These are phyloP conservation scores for Drosophila aldrichi DNA, from an alignment of 2,888 invertebrate species.

Conservation along the genomic window DNA sequence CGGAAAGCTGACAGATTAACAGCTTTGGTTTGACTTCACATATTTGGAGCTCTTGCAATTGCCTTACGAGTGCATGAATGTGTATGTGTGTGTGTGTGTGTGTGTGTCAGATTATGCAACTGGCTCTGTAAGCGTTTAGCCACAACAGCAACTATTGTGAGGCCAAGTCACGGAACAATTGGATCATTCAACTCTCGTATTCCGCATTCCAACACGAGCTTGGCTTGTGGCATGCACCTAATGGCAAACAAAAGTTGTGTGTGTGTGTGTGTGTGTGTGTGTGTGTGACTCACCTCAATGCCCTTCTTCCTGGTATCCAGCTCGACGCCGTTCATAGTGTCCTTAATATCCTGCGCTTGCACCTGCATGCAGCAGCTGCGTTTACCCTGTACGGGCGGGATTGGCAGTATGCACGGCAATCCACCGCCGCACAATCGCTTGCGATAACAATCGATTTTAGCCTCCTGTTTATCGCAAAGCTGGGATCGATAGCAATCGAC, in stretches of 20 bases:
- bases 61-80: not conserved
- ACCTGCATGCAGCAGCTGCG: conserved; percentile 84
- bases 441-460: conserved; percentile 76
- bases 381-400: conserved; percentile 57
- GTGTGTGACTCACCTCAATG: conserved; percentile 78
- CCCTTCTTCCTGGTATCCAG: conserved; percentile 81
- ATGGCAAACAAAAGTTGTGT: not conserved
- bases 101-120: conserved; percentile 53
- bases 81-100: not conserved
- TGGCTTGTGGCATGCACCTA: conserved; percentile 24
- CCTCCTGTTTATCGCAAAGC: conserved; percentile 63
- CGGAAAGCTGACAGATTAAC: conserved; percentile 26
- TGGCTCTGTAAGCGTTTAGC: conserved; percentile 32
- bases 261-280: not conserved
- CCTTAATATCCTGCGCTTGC: conserved; percentile 77
- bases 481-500: conserved; percentile 74
- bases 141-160: conserved; percentile 21
- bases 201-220: conserved; percentile 58
- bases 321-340: conserved; percentile 82
- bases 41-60: conserved; percentile 42
- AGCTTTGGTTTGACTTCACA: conserved; percentile 50
- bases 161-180: conserved; percentile 51
- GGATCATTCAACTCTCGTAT: conserved; percentile 27
- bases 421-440: conserved; percentile 62
- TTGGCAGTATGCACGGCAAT: conserved; percentile 44